These are phyloP conservation scores for Eulemur mongoz DNA, from an alignment of 2,797 vertebrate genomes.

Conservation along the genomic window DNA sequence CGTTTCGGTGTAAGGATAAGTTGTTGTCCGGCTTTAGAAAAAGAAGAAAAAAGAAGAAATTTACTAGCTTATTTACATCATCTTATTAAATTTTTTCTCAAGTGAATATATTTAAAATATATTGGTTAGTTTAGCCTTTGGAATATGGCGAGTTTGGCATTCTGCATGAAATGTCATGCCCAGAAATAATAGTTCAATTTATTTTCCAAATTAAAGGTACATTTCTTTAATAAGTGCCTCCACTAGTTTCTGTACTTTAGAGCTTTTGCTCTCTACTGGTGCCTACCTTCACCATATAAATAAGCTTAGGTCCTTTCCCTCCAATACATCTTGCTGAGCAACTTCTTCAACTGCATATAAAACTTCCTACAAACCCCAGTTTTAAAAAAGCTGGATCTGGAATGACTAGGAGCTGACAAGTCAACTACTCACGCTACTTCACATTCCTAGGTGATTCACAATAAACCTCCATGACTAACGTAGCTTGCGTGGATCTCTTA, in stretches of 20 bases:
- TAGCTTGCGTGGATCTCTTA: neutral
- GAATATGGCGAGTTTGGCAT: neutral
- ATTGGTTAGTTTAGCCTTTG: neutral
- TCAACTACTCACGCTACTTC: neutral
- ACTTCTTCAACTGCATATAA: neutral
- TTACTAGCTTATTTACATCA: constrained; percentile 66
- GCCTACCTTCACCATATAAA: neutral
- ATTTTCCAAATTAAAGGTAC: neutral
- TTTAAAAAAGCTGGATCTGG: neutral
- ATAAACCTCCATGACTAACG: neutral
- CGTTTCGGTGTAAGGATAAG: constrained; percentile 90
- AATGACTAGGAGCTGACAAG: neutral
- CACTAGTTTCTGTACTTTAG: neutral
- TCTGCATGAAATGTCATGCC: neutral
- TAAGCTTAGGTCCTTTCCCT: neutral
- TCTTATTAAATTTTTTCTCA: constrained; percentile 23
- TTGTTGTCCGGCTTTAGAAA: constrained; percentile 89
- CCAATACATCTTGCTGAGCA: neutral
- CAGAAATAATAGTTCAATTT: neutral
- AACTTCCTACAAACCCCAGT: neutral
- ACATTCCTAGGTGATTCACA: neutral
- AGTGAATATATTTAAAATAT: neutral
- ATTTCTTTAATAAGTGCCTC: neutral
- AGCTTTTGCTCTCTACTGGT: neutral
- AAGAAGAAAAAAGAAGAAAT: constrained; percentile 74